Conservation (phyloP, 1,140 invertebrate species). For the Mesaphorura yosii region DNA sequence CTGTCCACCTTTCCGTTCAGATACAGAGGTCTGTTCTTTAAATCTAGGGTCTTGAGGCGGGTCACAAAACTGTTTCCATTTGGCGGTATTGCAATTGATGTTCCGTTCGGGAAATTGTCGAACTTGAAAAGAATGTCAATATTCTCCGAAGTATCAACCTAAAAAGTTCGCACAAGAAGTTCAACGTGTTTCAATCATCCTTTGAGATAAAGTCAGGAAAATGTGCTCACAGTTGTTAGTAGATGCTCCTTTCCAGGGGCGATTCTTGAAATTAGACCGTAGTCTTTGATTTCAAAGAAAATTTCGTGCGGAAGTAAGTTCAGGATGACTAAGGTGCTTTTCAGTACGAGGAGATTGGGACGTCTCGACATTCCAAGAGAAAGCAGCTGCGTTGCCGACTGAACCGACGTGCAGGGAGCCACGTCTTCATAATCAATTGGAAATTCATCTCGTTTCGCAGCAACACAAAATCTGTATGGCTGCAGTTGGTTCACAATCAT, state of each 20-base stretch:
- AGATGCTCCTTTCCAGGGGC: slow-evolving; percentile 45
- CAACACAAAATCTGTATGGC: slow-evolving; percentile 58
- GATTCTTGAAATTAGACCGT: slow-evolving; percentile 40
- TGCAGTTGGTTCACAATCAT: slow-evolving; percentile 12
- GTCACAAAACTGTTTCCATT: slow-evolving; percentile 39
- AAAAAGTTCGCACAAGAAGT: slow-evolving; percentile 4
- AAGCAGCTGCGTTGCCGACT: slow-evolving; percentile 6
- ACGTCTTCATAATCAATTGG: slow-evolving; percentile 46
- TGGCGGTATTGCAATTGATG: slow-evolving; percentile 42
- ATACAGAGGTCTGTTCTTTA: slow-evolving; percentile 55
- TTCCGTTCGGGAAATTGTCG: slow-evolving; percentile 67
- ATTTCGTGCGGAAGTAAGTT: slow-evolving; percentile 54
- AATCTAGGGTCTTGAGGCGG: slow-evolving; percentile 55
- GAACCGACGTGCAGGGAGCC: neutral
- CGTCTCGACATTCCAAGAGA: slow-evolving; percentile 43
- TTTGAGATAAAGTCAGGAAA: neutral
- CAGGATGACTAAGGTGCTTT: slow-evolving; percentile 66
- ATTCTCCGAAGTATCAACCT: slow-evolving; percentile 56
- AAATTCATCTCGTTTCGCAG: slow-evolving; percentile 65
- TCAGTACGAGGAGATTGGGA: slow-evolving; percentile 70
- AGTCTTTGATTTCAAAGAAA: slow-evolving; percentile 42
- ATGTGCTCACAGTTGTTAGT: slow-evolving; percentile 22
- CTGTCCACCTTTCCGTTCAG: slow-evolving; percentile 51
- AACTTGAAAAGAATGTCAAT: slow-evolving; percentile 60
- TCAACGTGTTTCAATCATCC: neutral